A percentile compares a stretch with the other conserved stretches of the same genome.
Evolutionary conservation across 1,140 invertebrate species (phyloP).

Genomic region (Phocides pigmalion): DNA sequence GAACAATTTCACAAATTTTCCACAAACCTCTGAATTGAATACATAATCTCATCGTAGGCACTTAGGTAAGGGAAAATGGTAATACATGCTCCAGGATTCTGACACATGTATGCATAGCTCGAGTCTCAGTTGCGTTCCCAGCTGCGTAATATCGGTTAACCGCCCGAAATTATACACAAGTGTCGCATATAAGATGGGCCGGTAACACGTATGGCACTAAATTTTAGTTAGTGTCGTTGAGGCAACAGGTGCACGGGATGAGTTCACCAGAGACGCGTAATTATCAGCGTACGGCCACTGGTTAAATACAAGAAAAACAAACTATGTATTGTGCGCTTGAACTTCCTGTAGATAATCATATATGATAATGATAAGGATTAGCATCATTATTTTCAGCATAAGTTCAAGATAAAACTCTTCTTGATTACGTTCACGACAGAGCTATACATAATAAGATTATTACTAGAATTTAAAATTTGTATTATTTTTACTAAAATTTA

Average conservation of each 20-base stretch:
- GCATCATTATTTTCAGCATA: too few relatives aligned
- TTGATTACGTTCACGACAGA: too few relatives aligned
- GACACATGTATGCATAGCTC: conserved; percentile 26
- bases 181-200: conserved; percentile 61
- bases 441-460: too few relatives aligned
- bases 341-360: too few relatives aligned
- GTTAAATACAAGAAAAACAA: conserved; percentile 32
- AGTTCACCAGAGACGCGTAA: conserved; percentile 64
- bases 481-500: too few relatives aligned
- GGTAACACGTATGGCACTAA: conserved; percentile 76
- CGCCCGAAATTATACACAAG: conserved; percentile 75
- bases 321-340: background rate
- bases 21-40: background rate
- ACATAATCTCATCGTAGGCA: conserved; percentile 1
- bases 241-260: conserved; percentile 77
- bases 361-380: too few relatives aligned
- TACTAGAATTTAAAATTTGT: too few relatives aligned
- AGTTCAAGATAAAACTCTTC: too few relatives aligned
- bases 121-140: conserved; percentile 48
- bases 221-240: conserved; percentile 75
- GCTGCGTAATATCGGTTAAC: conserved; percentile 65
- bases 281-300: conserved; percentile 44
- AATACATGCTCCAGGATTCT: conserved; percentile 20
- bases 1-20: background rate
- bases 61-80: conserved; percentile 20